Evolutionary conservation across 2,113 vertebrate genomes (phyloP).

Genomic region (Xiphorhynchus elegans): DNA sequence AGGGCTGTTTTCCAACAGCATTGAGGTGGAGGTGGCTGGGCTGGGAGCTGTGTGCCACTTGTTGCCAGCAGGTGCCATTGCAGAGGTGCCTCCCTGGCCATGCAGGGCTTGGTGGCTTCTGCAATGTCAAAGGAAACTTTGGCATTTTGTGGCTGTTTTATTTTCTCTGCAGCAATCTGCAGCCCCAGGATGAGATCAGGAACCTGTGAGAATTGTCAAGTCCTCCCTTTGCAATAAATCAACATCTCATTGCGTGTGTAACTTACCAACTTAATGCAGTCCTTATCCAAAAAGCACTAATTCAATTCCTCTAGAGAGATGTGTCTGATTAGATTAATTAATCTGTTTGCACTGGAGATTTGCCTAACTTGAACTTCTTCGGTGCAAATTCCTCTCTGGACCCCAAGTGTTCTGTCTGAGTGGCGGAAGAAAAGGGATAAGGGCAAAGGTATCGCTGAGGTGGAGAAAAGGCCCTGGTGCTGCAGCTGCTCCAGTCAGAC

Average conservation of each 20-base stretch:
- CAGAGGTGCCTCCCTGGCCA: not conserved
- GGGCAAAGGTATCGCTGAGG: fast-evolving
- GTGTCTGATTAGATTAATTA: conserved; percentile 39
- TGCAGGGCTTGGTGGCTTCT: not conserved
- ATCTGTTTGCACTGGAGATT: conserved; percentile 46
- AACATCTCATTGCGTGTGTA: conserved; percentile 53
- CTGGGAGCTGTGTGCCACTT: not conserved
- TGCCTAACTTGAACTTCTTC: not conserved
- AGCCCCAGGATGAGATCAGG: not conserved
- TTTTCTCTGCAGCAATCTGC: not conserved
- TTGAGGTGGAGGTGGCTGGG: fast-evolving
- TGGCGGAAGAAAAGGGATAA: not conserved
- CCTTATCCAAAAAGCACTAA: conserved; percentile 58
- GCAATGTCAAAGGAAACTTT: not conserved
- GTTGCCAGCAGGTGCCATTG: not conserved
- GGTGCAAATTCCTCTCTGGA: not conserved
- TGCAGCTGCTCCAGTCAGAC: not conserved
- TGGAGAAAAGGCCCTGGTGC: not conserved
- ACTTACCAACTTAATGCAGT: conserved; percentile 42
- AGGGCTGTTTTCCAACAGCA: not conserved
- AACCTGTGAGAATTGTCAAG: conserved; percentile 34
- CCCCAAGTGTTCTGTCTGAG: not conserved
- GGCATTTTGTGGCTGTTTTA: not conserved
- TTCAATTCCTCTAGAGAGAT: conserved; percentile 54
- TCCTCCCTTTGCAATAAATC: conserved; percentile 54